Evolutionary conservation across 1,140 invertebrate species (phyloP).

Genomic region (Hycleus cichorii): DNA sequence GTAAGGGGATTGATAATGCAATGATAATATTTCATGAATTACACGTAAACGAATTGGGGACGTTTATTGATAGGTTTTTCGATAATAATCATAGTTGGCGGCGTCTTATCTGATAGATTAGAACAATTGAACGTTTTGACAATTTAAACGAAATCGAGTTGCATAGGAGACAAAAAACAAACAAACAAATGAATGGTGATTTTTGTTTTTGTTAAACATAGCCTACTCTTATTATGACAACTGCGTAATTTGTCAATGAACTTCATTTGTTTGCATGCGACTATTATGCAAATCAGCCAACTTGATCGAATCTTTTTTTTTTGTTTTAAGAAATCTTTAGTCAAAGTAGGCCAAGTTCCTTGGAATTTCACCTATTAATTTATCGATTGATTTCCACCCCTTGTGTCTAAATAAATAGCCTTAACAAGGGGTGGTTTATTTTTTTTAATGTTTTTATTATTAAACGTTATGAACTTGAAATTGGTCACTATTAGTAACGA

Average conservation of each 20-base stretch:
- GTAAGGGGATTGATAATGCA: too few species aligned
- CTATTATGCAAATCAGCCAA: not conserved
- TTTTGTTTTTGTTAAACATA: not conserved
- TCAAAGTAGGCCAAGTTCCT: not conserved
- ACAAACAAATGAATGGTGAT: too few species aligned
- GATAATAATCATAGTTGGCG: too few species aligned
- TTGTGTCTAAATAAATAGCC: too few species aligned
- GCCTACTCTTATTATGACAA: not conserved
- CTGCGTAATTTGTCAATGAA: not conserved
- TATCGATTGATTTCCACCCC: too few species aligned
- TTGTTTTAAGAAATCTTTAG: not conserved
- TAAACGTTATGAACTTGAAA: conserved; percentile 11
- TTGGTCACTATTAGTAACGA: conserved; percentile 8
- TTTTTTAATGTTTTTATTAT: not conserved
- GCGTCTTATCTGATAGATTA: too few species aligned
- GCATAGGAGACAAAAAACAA: too few species aligned
- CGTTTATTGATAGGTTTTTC: too few species aligned
- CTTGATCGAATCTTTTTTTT: not conserved
- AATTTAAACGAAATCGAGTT: too few species aligned
- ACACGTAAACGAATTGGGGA: too few species aligned
- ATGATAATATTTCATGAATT: too few species aligned
- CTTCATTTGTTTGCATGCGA: not conserved
- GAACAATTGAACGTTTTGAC: too few species aligned
- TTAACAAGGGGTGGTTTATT: not conserved
- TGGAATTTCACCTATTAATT: not conserved